Evolutionary conservation across 2,113 vertebrate species (phyloP).

Genomic region (Osmerus eperlanus): DNA sequence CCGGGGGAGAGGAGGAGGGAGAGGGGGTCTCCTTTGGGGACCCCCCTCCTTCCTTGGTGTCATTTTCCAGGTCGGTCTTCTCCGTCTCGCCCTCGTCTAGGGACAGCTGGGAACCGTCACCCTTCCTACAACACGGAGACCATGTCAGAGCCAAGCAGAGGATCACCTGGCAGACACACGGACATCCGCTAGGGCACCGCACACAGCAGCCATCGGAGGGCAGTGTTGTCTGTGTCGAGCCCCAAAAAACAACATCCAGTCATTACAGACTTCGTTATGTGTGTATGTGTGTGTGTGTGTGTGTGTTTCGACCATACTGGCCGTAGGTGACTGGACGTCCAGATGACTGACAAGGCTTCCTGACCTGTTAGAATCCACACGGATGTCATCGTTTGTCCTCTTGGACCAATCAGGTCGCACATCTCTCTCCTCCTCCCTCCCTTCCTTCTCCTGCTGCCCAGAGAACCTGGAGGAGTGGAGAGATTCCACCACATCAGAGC

Average conservation of each 20-base stretch:
- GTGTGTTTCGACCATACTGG: neutral
- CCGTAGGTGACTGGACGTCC: conserved; percentile 2
- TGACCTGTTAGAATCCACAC: conserved; percentile 35
- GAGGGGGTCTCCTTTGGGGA: conserved; percentile 8
- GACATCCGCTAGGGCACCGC: neutral
- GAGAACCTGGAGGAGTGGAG: conserved; percentile 19
- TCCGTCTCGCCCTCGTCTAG: conserved; percentile 21
- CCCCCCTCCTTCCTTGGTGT: conserved; percentile 6
- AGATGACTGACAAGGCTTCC: neutral
- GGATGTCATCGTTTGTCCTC: conserved; percentile 12
- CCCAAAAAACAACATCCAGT: conserved; percentile 46
- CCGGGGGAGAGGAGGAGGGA: neutral
- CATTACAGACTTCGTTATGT: neutral
- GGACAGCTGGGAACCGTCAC: conserved; percentile 4
- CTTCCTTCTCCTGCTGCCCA: conserved; percentile 3
- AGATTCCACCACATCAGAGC: neutral
- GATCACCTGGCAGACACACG: neutral
- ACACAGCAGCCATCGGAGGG: conserved; percentile 62
- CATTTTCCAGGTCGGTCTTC: conserved; percentile 10
- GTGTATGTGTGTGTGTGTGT: conserved; percentile 5
- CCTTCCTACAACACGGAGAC: conserved; percentile 35
- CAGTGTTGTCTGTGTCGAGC: conserved; percentile 62
- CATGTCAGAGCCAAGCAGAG: neutral
- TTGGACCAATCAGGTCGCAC: conserved; percentile 10
- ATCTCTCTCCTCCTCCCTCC: neutral